phyloP scores from a whole-genome alignment of 2,113 vertebrate genomes.

The Excalfactoria chinensis region DNA sequence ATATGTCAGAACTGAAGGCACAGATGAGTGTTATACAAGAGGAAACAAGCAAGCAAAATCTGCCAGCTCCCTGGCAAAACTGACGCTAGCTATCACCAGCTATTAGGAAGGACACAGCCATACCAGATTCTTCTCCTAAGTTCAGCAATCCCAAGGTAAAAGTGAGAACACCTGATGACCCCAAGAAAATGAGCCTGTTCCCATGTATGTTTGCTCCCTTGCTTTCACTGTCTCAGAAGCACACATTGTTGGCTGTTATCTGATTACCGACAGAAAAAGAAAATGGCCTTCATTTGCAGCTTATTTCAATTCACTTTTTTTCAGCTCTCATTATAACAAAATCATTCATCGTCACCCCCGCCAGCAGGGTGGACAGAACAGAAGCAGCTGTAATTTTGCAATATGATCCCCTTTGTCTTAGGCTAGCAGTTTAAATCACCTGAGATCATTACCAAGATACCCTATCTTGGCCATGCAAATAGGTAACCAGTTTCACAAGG shows the following conservation, averaged over 20 bases:
- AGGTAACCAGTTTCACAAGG: conserved; percentile 21
- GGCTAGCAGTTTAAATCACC: conserved; percentile 60
- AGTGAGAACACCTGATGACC: neutral
- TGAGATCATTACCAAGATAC: conserved; percentile 37
- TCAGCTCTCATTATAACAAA: conserved; percentile 50
- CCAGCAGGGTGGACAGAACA: conserved; percentile 4
- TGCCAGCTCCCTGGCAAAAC: neutral
- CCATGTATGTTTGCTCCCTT: neutral
- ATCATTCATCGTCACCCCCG: conserved; percentile 1
- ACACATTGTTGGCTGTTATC: neutral
- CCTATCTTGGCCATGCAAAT: conserved; percentile 45
- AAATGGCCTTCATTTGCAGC: conserved; percentile 67
- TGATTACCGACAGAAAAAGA: conserved; percentile 34
- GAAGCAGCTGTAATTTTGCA: conserved; percentile 40
- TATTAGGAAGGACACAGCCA: neutral
- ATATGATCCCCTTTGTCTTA: conserved; percentile 57
- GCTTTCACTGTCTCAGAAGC: neutral
- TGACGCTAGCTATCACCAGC: neutral
- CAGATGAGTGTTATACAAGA: neutral
- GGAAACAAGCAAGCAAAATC: neutral
- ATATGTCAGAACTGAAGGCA: neutral
- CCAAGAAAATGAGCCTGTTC: neutral
- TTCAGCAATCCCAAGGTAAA: neutral
- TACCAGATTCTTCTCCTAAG: neutral
- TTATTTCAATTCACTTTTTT: conserved; percentile 52